Evolutionary conservation across 2,113 vertebrate species (phyloP).

Genomic region (Solenodon paradoxus): DNA sequence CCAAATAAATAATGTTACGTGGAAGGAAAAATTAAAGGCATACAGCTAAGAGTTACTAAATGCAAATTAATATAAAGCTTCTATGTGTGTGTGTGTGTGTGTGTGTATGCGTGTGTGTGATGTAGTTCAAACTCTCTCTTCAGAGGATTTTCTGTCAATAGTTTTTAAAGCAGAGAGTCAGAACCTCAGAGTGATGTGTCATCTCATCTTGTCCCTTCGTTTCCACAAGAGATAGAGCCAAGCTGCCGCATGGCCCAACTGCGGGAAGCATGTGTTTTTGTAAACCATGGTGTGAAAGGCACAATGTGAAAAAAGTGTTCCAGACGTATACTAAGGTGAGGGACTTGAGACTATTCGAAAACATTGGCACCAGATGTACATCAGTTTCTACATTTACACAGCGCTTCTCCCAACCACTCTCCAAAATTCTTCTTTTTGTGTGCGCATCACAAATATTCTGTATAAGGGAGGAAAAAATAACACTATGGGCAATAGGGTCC

Average conservation of each 20-base stretch:
- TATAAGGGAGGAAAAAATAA: background rate
- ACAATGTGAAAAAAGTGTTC: background rate
- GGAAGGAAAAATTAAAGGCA: background rate
- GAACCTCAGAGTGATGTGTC: background rate
- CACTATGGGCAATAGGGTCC: background rate
- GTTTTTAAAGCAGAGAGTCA: background rate
- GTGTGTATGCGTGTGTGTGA: too few relatives aligned
- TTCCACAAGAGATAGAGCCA: background rate
- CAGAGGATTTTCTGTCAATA: background rate
- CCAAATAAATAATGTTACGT: constrained; percentile 14
- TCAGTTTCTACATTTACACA: background rate
- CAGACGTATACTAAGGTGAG: background rate
- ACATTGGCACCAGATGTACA: background rate
- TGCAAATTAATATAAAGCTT: too few relatives aligned
- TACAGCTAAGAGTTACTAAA: too few relatives aligned
- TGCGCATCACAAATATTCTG: background rate
- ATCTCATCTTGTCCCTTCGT: background rate
- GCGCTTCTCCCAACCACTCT: background rate
- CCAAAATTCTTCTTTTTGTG: background rate
- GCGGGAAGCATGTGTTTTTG: background rate
- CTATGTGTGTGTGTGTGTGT: too few relatives aligned
- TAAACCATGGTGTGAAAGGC: background rate
- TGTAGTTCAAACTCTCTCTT: background rate
- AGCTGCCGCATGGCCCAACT: background rate
- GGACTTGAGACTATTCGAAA: background rate